Evolutionary conservation across 1,140 invertebrate species (phyloP).

Genomic region (Nasonia giraulti): DNA sequence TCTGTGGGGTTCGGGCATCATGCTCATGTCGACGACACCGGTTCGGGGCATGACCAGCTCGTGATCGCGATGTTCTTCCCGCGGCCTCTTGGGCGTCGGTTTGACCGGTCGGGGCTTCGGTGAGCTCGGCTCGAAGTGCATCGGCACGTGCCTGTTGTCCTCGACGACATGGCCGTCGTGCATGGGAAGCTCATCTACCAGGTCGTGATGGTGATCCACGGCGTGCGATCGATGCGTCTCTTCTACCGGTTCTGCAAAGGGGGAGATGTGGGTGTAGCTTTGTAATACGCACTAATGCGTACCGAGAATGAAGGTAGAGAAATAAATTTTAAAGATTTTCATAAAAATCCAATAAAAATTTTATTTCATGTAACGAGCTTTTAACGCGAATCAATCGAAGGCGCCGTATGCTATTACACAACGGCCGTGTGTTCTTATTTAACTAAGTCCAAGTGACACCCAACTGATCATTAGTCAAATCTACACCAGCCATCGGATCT

Average conservation of each 20-base stretch:
- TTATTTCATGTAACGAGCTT: no score
- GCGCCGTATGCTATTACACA: no score
- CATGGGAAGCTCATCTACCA: background rate
- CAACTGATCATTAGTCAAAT: background rate
- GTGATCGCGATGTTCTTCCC: background rate
- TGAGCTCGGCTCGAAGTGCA: background rate
- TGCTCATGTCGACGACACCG: constrained; percentile 16
- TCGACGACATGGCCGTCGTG: background rate
- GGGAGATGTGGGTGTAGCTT: no score
- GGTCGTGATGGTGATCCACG: background rate
- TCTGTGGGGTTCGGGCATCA: constrained; percentile 58
- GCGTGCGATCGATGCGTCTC: background rate
- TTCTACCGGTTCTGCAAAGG: background rate
- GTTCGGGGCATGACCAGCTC: background rate
- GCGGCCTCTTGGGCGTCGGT: background rate
- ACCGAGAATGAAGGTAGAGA: no score
- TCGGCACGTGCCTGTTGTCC: background rate
- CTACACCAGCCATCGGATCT: background rate
- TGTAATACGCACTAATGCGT: no score
- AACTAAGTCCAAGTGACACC: no score
- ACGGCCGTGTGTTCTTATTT: no score
- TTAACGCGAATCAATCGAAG: no score
- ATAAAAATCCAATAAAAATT: no score
- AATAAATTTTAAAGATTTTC: no score
- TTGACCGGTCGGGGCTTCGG: background rate